Evolutionary conservation across 2,797 vertebrate species (phyloP).

Genomic region (Liasis olivaceus): DNA sequence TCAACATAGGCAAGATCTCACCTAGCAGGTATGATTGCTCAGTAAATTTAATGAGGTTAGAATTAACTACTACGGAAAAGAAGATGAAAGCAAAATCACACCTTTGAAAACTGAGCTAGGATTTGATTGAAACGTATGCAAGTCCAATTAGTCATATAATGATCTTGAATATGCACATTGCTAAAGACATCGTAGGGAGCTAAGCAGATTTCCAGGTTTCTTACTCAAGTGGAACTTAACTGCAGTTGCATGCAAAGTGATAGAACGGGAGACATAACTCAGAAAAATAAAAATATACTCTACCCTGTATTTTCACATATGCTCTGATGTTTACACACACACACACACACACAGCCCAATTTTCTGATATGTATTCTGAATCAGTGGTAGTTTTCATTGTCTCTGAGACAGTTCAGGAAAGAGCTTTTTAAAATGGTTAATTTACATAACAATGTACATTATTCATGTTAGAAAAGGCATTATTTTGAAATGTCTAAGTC

Average conservation of each 20-base stretch:
- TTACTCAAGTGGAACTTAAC: conserved; percentile 32
- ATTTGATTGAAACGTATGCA: conserved; percentile 46
- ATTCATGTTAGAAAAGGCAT: background rate
- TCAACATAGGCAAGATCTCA: conserved; percentile 33
- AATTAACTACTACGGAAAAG: conserved; percentile 57
- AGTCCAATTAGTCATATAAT: conserved; percentile 44
- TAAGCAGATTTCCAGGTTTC: conserved; percentile 15
- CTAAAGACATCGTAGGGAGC: conserved; percentile 41
- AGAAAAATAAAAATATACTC: conserved; percentile 13
- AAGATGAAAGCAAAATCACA: conserved; percentile 55
- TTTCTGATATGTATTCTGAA: background rate
- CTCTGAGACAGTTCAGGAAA: background rate
- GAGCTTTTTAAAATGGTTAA: background rate
- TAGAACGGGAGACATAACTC: conserved; percentile 17
- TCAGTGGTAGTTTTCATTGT: background rate
- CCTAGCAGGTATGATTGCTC: conserved; percentile 44
- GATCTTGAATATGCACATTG: conserved; percentile 30
- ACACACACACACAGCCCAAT: background rate
- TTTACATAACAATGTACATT: background rate
- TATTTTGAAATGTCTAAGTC: background rate
- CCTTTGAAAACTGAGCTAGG: conserved; percentile 40
- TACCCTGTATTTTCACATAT: background rate
- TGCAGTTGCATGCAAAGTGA: conserved; percentile 35
- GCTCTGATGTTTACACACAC: background rate
- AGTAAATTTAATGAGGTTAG: conserved; percentile 66